Percentiles rank a stretch among this genome's conserved stretches.
Conservation (phyloP, 2,888 invertebrate genomes). For the Apamea epomidion region DNA sequence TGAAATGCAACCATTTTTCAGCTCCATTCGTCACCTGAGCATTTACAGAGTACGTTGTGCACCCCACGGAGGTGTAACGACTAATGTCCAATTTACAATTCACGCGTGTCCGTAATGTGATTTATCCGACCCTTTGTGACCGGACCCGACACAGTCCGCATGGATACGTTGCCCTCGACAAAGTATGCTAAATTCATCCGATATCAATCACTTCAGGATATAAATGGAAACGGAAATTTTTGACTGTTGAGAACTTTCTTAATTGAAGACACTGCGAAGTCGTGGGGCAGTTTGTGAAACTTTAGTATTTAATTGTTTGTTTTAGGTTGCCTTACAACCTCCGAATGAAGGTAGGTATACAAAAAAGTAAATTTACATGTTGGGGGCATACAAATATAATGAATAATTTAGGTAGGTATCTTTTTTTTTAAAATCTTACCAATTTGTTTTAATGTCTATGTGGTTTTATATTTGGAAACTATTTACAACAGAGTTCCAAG, state of each 20-base stretch:
- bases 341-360: neutral
- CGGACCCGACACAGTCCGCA: conserved; percentile 78
- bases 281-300: neutral
- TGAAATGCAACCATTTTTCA: conserved; percentile 62
- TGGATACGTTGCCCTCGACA: conserved; percentile 80
- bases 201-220: conserved; percentile 66
- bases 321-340: neutral
- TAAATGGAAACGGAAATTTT: conserved; percentile 61
- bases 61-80: conserved; percentile 81
- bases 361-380: neutral
- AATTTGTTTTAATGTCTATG: neutral
- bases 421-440: neutral
- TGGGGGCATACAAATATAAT: neutral
- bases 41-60: conserved; percentile 45
- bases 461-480: neutral
- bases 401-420: neutral
- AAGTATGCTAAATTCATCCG: conserved; percentile 81
- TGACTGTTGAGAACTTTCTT: conserved; percentile 34
- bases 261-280: conserved; percentile 18
- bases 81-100: conserved; percentile 90
- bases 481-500: neutral
- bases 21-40: conserved; percentile 52
- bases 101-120: conserved; percentile 88
- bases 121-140: conserved; percentile 89
- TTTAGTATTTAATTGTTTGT: conserved; percentile 6